Conservation (phyloP, 2,888 invertebrate species). For the Formica aserva region DNA sequence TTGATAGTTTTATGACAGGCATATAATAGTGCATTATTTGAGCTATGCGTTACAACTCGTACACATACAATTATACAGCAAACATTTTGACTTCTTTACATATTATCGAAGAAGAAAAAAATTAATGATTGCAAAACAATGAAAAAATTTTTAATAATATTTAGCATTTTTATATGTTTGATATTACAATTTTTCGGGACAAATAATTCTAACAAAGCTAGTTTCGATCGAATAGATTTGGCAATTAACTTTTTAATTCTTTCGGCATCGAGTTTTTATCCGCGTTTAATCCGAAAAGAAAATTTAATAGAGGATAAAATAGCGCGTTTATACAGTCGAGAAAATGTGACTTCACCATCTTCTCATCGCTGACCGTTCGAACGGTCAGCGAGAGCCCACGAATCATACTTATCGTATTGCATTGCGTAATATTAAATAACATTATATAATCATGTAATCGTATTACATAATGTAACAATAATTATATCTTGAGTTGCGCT, state of each 20-base stretch:
- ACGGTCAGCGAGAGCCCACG: constrained; percentile 10
- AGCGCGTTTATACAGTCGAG: neutral
- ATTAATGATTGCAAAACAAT: neutral
- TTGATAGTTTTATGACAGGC: neutral
- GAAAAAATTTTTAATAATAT: neutral
- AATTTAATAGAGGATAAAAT: neutral
- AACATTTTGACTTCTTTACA: neutral
- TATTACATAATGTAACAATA: constrained; percentile 26
- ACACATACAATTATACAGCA: neutral
- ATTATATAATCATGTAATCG: constrained; percentile 21
- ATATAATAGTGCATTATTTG: neutral
- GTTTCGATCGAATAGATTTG: neutral
- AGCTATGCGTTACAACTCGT: neutral
- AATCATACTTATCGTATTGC: constrained; percentile 1
- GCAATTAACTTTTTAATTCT: neutral
- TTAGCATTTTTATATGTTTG: neutral
- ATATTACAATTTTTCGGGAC: neutral
- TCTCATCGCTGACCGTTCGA: neutral
- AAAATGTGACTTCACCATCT: constrained; percentile 15
- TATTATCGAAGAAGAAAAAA: neutral
- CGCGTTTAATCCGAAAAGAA: neutral
- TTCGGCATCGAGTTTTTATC: neutral
- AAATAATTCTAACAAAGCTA: neutral
- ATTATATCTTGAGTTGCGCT: constrained; percentile 37
- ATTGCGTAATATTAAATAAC: constrained; percentile 25